Evolutionary conservation across 2,797 vertebrate genomes (phyloP).

Genomic region (Myotis myotis): DNA sequence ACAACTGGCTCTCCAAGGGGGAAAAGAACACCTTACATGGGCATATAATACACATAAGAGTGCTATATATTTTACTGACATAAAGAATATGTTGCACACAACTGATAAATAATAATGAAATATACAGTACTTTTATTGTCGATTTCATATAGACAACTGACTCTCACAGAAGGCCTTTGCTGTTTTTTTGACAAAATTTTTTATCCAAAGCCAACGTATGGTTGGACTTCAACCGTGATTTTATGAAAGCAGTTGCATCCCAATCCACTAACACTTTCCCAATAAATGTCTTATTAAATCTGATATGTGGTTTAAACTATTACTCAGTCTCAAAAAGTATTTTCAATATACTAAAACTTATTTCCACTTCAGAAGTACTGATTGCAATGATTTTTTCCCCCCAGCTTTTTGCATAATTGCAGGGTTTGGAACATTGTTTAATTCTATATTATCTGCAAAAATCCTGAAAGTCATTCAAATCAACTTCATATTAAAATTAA

Average conservation of each 20-base stretch:
- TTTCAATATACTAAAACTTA: not conserved
- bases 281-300: not conserved
- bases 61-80: not conserved
- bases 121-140: not conserved
- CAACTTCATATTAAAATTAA: not conserved
- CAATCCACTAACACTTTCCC: not conserved
- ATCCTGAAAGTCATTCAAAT: not conserved
- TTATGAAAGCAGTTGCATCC: not conserved
- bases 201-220: not conserved
- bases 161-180: not conserved
- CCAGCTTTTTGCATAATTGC: not conserved
- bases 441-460: not conserved
- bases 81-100: not conserved
- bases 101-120: not conserved
- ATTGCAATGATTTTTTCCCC: not conserved
- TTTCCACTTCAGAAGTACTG: not conserved
- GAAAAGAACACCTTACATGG: too few species aligned
- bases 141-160: not conserved
- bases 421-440: not conserved
- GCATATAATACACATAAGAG: not conserved
- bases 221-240: not conserved
- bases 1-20: not conserved
- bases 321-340: not conserved
- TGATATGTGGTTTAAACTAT: not conserved
- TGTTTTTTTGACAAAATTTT: not conserved